Base-by-base conservation (phyloP, 2,113 vertebrate species). In the Machaerirhynchus nigripectus region DNA sequence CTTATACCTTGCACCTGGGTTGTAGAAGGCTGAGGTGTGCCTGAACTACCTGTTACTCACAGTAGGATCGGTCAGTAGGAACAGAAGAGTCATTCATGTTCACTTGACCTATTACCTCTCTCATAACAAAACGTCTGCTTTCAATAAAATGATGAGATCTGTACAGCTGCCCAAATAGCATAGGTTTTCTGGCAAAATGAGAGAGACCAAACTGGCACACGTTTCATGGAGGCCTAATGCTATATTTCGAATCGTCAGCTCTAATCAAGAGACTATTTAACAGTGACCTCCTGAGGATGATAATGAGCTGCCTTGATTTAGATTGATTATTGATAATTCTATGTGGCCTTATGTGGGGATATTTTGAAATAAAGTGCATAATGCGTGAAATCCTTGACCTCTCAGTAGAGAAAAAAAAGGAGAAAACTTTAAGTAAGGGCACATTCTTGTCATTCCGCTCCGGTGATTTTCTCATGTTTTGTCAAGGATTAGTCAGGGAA, bases 281-380 rank as follows among this genome's bases (percentile, higher is more conserved):
- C 59, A 80, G 23, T 60, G 44, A 44, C 40, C 27, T 87, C 44
- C 77, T 87, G 44, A 83, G 55, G 59, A 52, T 47, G 53, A 67
- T 85, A 64, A 95, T 49, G 39, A 77, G 37, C 50, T 87, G 18
- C 42, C 56, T 91, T 86, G 42, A 84, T 95, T 91, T 76, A 85
- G 22, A 74, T 11, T 87, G 78, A 84, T 83, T 93, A 71, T 59
- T 82, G 28, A 23, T 81, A 68, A 88, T 74, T 93, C 56, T 67
- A 0, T 68, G 22, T 40, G 71, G 55, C 9, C 6, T 49, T 76
- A 30, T 11, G 10, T 23, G 9, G 21, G 52, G 37, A 74, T 40
- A 57, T 77, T 83, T 91, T 88, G 50, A 77, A 91, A 86, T 42
- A 55, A 77, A 79, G 22, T 63, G 7, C 33, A 19, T 56, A 83